Percentiles rank a stretch among this genome's conserved stretches.
phyloP scores from a whole-genome alignment of 2,888 invertebrate species.

The Hymenopus coronatus region DNA sequence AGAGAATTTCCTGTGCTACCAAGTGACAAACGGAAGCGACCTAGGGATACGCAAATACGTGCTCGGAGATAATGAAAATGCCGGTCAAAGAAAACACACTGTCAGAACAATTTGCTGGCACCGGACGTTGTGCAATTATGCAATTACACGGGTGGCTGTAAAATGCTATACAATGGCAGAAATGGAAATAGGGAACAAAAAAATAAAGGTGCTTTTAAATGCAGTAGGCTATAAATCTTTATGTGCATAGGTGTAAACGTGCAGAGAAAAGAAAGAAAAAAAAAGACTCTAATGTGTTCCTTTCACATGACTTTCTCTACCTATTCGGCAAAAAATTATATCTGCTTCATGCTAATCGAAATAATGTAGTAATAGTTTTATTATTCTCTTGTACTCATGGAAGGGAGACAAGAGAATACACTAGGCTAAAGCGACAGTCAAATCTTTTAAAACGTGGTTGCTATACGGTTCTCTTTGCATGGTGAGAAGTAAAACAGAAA shows the following conservation, averaged over 20 bases:
- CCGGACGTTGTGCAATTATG: neutral
- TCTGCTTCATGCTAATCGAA: no score
- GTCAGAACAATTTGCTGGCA: neutral
- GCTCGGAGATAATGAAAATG: neutral
- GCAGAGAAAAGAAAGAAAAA: neutral
- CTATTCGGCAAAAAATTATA: no score
- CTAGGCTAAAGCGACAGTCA: no score
- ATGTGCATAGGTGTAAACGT: neutral
- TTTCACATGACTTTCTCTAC: no score
- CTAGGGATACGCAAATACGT: neutral
- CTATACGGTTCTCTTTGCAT: no score
- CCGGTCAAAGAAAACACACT: neutral
- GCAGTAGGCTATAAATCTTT: neutral
- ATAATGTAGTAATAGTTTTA: no score
- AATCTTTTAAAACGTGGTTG: no score
- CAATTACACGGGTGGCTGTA: neutral
- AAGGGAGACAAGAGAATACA: no score
- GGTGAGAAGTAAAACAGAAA: no score
- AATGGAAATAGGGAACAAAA: neutral
- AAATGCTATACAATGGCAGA: neutral
- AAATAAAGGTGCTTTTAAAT: neutral
- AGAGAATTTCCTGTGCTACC: neutral
- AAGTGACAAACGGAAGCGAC: neutral
- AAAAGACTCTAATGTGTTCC: no score
- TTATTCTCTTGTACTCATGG: no score